Evolutionary conservation across 1,140 invertebrate genomes (phyloP).

Genomic region (Proales similis): DNA sequence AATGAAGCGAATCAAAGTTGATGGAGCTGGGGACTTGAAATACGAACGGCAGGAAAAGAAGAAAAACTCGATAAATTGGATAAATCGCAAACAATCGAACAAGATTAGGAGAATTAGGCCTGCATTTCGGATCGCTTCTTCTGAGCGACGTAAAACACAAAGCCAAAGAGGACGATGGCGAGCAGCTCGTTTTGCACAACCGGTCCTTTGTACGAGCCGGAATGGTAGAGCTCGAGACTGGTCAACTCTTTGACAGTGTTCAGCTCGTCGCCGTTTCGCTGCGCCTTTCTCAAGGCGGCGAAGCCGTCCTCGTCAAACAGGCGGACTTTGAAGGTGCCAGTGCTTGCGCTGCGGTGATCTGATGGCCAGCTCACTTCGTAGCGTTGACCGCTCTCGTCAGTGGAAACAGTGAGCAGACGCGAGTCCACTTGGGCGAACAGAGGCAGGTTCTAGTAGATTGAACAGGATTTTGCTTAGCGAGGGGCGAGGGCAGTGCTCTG

Average conservation of each 20-base stretch:
- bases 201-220: conserved; percentile 26
- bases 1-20: too few relatives aligned
- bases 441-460: conserved; percentile 21
- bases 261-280: conserved; percentile 7
- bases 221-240: conserved; percentile 6
- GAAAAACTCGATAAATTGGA: too few relatives aligned
- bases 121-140: conserved; percentile 7
- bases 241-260: conserved; percentile 18
- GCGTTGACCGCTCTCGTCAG: conserved; percentile 11
- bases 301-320: conserved; percentile 26
- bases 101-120: background rate
- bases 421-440: conserved; percentile 23
- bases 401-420: conserved; percentile 11
- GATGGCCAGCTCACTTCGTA: conserved; percentile 32
- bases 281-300: conserved; percentile 24
- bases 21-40: too few relatives aligned
- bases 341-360: background rate
- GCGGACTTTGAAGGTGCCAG: conserved; percentile 9
- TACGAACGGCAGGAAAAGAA: too few relatives aligned
- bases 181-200: conserved; percentile 16
- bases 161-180: conserved; percentile 10
- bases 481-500: too few relatives aligned
- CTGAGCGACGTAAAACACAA: conserved; percentile 26
- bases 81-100: background rate
- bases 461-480: too few relatives aligned